phyloP scores from a whole-genome alignment of 1,140 invertebrate species.

The Sitobion miscanthi region DNA sequence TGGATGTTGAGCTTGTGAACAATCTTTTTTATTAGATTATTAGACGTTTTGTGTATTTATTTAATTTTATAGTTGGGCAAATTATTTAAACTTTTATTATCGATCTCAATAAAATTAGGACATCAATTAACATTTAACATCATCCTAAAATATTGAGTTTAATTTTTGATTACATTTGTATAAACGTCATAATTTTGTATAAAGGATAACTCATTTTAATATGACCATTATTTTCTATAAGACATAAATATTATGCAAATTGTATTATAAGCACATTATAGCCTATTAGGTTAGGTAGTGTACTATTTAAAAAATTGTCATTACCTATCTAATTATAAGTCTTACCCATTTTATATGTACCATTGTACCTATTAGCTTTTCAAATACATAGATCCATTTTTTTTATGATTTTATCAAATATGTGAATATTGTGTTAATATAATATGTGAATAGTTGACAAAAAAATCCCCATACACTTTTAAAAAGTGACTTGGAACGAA shows the following conservation, averaged over 20 bases:
- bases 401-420: slow-evolving; percentile 7
- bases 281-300: too few relatives aligned
- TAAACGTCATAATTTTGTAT: neutral
- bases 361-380: neutral
- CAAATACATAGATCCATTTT: neutral
- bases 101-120: neutral
- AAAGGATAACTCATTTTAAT: neutral
- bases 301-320: neutral
- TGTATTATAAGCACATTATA: too few relatives aligned
- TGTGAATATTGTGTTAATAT: neutral
- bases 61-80: neutral
- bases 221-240: neutral
- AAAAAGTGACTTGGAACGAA: neutral
- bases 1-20: neutral
- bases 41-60: neutral
- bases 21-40: neutral
- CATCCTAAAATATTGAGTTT: neutral
- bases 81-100: neutral
- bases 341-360: neutral
- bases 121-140: neutral
- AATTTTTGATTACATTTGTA: neutral
- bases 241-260: neutral
- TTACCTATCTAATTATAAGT: neutral
- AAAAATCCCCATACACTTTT: neutral
- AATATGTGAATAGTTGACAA: neutral